Base-by-base conservation (phyloP, 2,888 invertebrate genomes). In the Thymelicus sylvestris region DNA sequence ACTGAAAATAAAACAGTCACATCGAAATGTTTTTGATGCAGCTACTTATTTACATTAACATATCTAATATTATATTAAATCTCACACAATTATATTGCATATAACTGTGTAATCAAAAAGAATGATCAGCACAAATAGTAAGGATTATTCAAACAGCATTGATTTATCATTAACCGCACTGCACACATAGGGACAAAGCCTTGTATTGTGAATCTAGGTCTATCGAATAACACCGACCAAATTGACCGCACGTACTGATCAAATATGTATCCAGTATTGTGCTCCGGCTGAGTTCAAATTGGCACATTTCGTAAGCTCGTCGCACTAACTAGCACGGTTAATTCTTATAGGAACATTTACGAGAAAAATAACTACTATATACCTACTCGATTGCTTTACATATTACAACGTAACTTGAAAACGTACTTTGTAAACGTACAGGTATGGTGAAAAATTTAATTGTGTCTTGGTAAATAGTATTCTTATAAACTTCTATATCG, bases 281-380 rank as follows among this genome's bases (percentile, higher is more conserved):
- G 66, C 73, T 50, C 63, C 48, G 66, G 63, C 59, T 74, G 71
- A 67, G 81, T 79, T 81, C 76, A 74, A 72, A 75, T 80, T 81
- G 79, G 81, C 82, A 86, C 85, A 82, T 81, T 81, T 82, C 79
- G 84, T 84, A 80, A 77, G 76, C 73, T 74, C 76, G 77, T 76
- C 74, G 67, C 67, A 71, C 72, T 77, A 78, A 79, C 78, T 79
- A 79, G 77, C 74, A 73, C 72, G 76, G 77, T 71, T 73, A 75
- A 77, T 77, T 74, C 59, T 65, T 70, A 59, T 65, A 65, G n/a
- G 41, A 73, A 77, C 74, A 74, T 73, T 68, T 64, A 72, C 72
- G 72, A 72, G 72, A 74, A 78, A 75, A 67, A 75, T 74, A 72
- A 75, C 74, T 52, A 44, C 52, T 50, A 44, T 50, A n/a, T n/a